Evolutionary conservation across 2,888 invertebrate genomes (phyloP), one percentile per base, ranked within the genome.

Genomic region (Tetramorium bicarinatum): DNA sequence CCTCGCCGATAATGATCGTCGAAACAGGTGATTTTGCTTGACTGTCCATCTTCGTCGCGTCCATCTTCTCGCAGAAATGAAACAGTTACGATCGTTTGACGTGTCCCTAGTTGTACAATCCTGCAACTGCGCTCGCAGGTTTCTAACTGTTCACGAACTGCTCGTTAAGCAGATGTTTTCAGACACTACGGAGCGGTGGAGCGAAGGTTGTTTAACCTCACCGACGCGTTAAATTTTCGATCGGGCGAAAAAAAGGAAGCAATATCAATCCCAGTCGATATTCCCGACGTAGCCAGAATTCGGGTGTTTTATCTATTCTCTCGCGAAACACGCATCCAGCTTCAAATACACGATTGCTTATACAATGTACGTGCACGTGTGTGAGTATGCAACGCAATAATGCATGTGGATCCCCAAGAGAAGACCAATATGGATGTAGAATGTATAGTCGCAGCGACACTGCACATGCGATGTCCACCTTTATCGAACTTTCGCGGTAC

Each of bases 341-440:
- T 89, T 88, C 29, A 4, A 34, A 34, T 87, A 93, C 92, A 91
- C 90, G 89, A 88, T 88, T 89, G 92, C 90, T 93, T 93, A 92
- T 92, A 91, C 92, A 92, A 92, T 82, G 82, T 71, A 52, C 71
- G 67, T 67, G 67, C 52, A 41, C 34, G 79, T 29, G 47, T 59
- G n/a, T 54, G 38, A 2, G 18, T 61, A 41, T 47, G 76, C 52
- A 25, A 52, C 54, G 49, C 59, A 72, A 67, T 75, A 80, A 62
- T 77, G 76, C 83, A 87, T 86, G 44, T 66, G 71, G 18, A 61
- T 62, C 44, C 44, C 59, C 56, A 41, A 41, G 71, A 71, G 15
- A 76, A 47, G n/a, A 18, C 25, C 64, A 76, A 76, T 76, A 66
- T 64, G 52, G 49, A 52, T 15, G 38, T 41, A 8, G 13, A 25